Evolutionary conservation across 2,888 invertebrate species (phyloP), one percentile per base, ranked within the genome.

Genomic region (Homarus gammarus): DNA sequence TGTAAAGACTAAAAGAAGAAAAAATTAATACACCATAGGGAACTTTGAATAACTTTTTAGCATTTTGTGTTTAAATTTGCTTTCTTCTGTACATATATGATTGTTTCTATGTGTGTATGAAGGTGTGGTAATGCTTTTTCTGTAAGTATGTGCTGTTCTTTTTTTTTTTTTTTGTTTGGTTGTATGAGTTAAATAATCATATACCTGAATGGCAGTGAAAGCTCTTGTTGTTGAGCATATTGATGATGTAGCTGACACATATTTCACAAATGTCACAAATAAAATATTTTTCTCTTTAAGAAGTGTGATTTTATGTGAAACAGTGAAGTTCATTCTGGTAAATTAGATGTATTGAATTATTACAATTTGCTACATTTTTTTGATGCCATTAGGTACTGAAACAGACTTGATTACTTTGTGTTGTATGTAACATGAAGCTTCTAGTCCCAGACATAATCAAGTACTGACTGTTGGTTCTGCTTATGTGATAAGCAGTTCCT

Each of bases 401-500:
- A 56, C 56, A 64, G 3, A 64, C 64, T 64, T 64, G 22, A 27
- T 2, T 27, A n/a, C n/a, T n/a, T n/a, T n/a, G n/a, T n/a, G n/a
- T n/a, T n/a, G n/a, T n/a, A 5, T 64, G n/a, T 64, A 56, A 12
- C 22, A 44, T 56, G 27, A 64, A 64, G 27, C 27, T 64, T 64
- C 64, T 64, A 64, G 64, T 64, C 64, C 64, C 1, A 64, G 64
- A 27, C 64, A 64, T n/a, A 64, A 64, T 64, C 64, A 64, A 49
- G 44, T 56, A 22, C 22, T 56, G 18, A n/a, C n/a, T 56, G 56
- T 56, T 56, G 56, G 22, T 12, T 12, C 18, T 56, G 22, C 18
- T 56, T 56, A 22, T 56, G 18, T 12, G 12, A 44, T 44, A 22
- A 18, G 56, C 56, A 18, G 18, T 56, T 56, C 22, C 22, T 27